Conservation (phyloP, 2,113 vertebrate species). For the Pipra filicauda region DNA sequence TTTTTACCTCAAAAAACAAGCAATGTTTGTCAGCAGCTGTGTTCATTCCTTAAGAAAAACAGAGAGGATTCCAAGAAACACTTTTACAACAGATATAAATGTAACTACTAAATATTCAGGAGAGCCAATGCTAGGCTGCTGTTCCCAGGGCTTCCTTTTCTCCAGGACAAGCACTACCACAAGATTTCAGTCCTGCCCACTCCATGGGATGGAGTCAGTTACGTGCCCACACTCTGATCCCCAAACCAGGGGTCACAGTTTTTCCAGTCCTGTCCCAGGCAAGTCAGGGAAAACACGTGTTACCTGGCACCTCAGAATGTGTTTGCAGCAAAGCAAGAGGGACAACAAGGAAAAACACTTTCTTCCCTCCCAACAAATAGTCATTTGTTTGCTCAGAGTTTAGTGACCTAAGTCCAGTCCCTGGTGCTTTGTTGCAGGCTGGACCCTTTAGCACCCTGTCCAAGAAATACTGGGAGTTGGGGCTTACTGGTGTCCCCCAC, state of each 20-base stretch:
- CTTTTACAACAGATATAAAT: not conserved
- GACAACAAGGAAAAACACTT: not conserved
- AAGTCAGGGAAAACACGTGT: not conserved
- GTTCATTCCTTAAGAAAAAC: not conserved
- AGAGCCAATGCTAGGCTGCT: not conserved
- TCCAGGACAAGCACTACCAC: not conserved
- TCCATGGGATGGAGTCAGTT: not conserved
- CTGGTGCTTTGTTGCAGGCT: not conserved
- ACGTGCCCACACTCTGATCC: not conserved
- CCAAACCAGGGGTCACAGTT: not conserved
- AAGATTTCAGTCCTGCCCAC: not conserved
- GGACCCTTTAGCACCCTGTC: not conserved
- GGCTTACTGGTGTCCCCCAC: not conserved
- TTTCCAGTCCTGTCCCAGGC: not conserved
- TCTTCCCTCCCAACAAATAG: not conserved
- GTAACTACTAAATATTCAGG: not conserved
- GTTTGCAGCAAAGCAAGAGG: not conserved
- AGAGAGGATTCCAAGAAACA: not conserved
- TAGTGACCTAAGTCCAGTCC: not conserved
- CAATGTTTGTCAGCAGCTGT: slow-evolving; percentile 3
- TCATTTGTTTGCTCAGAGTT: not conserved
- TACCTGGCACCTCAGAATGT: not conserved
- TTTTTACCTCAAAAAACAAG: slow-evolving; percentile 28
- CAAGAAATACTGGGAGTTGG: not conserved
- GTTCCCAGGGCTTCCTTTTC: not conserved